Evolutionary conservation across 2,888 invertebrate species (phyloP).

Genomic region (Orchesella flavescens): DNA sequence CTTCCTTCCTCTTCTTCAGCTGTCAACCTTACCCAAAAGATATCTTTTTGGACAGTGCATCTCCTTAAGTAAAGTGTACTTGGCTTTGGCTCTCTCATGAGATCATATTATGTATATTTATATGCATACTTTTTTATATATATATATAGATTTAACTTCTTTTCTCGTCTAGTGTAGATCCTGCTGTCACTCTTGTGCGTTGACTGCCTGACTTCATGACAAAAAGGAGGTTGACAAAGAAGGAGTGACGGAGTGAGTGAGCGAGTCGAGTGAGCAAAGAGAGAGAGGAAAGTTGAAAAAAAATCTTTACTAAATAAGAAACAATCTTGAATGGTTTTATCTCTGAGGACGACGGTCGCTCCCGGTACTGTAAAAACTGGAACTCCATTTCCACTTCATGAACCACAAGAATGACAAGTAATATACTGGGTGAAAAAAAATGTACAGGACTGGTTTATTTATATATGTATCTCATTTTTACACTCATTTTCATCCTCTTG

Average conservation of each 20-base stretch:
- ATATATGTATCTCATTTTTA: not conserved
- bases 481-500: not conserved
- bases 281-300: not conserved
- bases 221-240: slow-evolving; percentile 54
- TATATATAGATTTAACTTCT: not conserved
- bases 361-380: no score
- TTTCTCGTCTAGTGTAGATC: slow-evolving; percentile 36
- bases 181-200: slow-evolving; percentile 47
- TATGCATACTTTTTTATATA: no score
- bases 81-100: not conserved
- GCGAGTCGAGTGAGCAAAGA: not conserved
- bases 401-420: no score
- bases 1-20: slow-evolving; percentile 55
- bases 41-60: slow-evolving; percentile 27
- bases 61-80: no score
- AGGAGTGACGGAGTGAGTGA: slow-evolving; percentile 43
- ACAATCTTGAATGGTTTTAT: slow-evolving; percentile 17
- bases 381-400: not conserved
- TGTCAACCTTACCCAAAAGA: slow-evolving; percentile 32
- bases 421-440: not conserved
- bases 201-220: slow-evolving; percentile 54
- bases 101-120: no score
- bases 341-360: not conserved
- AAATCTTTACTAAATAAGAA: not conserved
- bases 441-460: not conserved